These are phyloP conservation scores for Piprites chloris DNA, from an alignment of 2,113 vertebrate species.

Conservation along the genomic window DNA sequence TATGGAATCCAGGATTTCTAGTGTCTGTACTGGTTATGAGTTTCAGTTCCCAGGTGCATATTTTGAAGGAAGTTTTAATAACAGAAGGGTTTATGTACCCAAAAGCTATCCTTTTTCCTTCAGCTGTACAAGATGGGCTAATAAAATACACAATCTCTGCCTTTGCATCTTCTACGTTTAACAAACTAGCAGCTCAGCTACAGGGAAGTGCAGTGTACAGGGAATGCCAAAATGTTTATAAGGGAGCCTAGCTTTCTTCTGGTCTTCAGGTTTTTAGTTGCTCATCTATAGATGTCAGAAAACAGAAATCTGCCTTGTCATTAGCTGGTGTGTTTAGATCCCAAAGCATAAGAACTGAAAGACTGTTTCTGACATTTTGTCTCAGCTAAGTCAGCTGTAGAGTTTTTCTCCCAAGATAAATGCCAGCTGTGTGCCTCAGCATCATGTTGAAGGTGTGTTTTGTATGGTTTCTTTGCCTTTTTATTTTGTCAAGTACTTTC, in stretches of 20 bases:
- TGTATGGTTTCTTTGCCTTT: neutral
- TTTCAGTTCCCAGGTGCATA: neutral
- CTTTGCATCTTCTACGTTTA: neutral
- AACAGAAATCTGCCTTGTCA: neutral
- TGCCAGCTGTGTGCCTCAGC: neutral
- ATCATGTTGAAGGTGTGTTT: neutral
- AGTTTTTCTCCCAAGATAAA: neutral
- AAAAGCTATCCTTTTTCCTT: neutral
- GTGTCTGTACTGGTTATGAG: neutral
- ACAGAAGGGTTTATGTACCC: neutral
- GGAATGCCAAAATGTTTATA: neutral
- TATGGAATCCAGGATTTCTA: neutral
- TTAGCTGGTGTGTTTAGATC: neutral
- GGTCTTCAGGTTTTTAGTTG: neutral
- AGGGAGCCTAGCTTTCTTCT: neutral
- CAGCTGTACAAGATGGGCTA: neutral
- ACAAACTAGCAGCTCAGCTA: neutral
- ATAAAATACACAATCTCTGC: neutral
- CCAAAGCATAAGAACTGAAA: neutral
- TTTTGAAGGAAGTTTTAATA: neutral
- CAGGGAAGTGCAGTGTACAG: neutral
- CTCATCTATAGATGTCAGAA: neutral
- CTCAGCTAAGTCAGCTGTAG: neutral
- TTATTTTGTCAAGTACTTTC: neutral
- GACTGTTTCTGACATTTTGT: neutral